These are phyloP conservation scores for Oriolus oriolus DNA, from an alignment of 2,113 vertebrate genomes.

Conservation along the genomic window DNA sequence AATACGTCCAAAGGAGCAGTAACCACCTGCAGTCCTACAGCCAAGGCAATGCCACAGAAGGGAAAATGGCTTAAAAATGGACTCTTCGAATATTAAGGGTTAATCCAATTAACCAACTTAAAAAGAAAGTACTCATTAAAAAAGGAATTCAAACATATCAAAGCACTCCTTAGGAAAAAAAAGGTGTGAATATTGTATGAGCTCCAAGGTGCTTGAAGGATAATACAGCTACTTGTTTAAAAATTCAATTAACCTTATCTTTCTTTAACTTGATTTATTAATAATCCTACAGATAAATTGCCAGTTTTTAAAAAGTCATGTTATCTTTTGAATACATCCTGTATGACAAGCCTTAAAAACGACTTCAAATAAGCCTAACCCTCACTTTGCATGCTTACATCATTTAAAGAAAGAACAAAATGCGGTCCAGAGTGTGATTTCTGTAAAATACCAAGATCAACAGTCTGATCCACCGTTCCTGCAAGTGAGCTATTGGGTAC, in stretches of 20 bases:
- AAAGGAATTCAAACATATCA: constrained; percentile 65
- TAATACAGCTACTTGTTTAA: constrained; percentile 72
- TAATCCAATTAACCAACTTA: constrained; percentile 54
- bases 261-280: constrained; percentile 76
- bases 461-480: background rate
- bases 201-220: constrained; percentile 71
- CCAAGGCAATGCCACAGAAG: background rate
- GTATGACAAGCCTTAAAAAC: constrained; percentile 57
- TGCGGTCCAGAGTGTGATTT: constrained; percentile 19
- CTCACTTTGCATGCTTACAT: constrained; percentile 12
- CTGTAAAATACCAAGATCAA: constrained; percentile 20
- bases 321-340: constrained; percentile 63
- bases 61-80: constrained; percentile 9
- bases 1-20: constrained; percentile 15
- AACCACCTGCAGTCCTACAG: constrained; percentile 13
- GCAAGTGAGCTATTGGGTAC: constrained; percentile 26
- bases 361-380: constrained; percentile 34
- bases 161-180: constrained; percentile 45
- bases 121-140: constrained; percentile 54
- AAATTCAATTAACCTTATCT: constrained; percentile 77
- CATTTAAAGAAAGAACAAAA: constrained; percentile 50
- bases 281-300: constrained; percentile 69
- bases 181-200: constrained; percentile 67
- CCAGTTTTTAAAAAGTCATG: constrained; percentile 61
- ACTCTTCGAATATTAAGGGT: background rate